Evolutionary conservation across 2,888 invertebrate genomes (phyloP), one percentile per base, ranked within the genome.

Genomic region (Drosophila niveifrons): DNA sequence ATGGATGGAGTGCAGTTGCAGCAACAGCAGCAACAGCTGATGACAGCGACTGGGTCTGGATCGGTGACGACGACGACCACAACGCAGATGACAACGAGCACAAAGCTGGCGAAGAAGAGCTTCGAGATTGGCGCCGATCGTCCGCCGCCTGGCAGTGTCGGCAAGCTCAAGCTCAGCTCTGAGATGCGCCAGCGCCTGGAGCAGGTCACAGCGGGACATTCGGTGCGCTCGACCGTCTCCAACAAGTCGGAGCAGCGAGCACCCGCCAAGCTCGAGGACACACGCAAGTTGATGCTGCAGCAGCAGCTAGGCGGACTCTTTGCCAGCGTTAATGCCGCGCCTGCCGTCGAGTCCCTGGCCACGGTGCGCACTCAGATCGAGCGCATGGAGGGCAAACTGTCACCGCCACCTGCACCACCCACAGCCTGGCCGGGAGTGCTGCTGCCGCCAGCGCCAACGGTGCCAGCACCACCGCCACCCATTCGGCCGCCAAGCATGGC

Each of bases 181-280:
- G 98, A 98, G 93, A 98, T 98, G 98, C 94, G 97, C 11, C 96
- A 97, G 88, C 94, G 98, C 73, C 91, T 98, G 67, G 98, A 98
- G 91, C 95, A 96, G 90, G 97, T 98, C 0, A 98, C 97, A 0
- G 96, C 97, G 0, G 97, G 96, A 82, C 97, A 97, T 91, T 97
- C 97, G 2, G 96, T 97, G 0, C 94, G 97, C 18, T 95, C 95
- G 0, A 96, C 96, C 10, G 94, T 96, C 6, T 96, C 96, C 13
- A 95, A 95, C 18, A 93, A 94, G 9, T 94, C 94, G 0, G 96
- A 97, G 78, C 95, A 96, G 1, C 94, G 96, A 0, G 94, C 95
- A 0, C 94, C 95, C 18, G 95, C 97, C 53, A 97, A 98, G 90
- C 92, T 98, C 43, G 97, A 97, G 90, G 97, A 97, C 74, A 96